These are phyloP conservation scores for Caenorhabditis sp. DNA, from an alignment of 2,888 invertebrate species.

Conservation along the genomic window DNA sequence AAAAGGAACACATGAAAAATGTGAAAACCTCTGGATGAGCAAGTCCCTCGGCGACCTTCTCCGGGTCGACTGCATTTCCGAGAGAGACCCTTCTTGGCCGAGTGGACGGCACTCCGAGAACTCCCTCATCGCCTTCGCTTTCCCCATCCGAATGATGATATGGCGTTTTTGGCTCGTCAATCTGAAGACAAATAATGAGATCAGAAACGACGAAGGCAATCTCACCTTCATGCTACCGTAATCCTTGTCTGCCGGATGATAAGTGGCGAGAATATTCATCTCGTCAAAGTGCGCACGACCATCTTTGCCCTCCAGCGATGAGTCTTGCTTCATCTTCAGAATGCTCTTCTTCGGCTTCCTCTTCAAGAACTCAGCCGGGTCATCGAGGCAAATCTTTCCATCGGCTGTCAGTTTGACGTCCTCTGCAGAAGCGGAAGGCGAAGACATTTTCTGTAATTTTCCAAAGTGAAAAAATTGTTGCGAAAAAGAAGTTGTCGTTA, in stretches of 20 bases:
- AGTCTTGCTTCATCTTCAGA: constrained; percentile 79
- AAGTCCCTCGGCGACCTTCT: constrained; percentile 71
- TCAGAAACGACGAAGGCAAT: neutral
- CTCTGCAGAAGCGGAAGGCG: constrained; percentile 52
- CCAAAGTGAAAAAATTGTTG: neutral
- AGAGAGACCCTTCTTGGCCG: constrained; percentile 77
- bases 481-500: neutral
- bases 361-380: constrained; percentile 81
- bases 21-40: constrained; percentile 43
- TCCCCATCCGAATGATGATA: constrained; percentile 86
- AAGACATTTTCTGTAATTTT: constrained; percentile 28
- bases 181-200: constrained; percentile 67
- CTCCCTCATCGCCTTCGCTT: constrained; percentile 83
- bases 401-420: constrained; percentile 65
- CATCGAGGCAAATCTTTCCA: constrained; percentile 72
- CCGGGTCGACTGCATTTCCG: constrained; percentile 79
- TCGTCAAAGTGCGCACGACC: constrained; percentile 88
- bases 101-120: constrained; percentile 47
- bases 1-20: neutral
- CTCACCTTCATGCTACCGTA: constrained; percentile 96
- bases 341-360: constrained; percentile 83
- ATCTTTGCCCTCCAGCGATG: constrained; percentile 77
- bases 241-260: constrained; percentile 98
- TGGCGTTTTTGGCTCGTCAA: constrained; percentile 97
- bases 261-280: constrained; percentile 97